Evolutionary conservation across 2,797 vertebrate species (phyloP).

Genomic region (Petrocephalus sullivani): DNA sequence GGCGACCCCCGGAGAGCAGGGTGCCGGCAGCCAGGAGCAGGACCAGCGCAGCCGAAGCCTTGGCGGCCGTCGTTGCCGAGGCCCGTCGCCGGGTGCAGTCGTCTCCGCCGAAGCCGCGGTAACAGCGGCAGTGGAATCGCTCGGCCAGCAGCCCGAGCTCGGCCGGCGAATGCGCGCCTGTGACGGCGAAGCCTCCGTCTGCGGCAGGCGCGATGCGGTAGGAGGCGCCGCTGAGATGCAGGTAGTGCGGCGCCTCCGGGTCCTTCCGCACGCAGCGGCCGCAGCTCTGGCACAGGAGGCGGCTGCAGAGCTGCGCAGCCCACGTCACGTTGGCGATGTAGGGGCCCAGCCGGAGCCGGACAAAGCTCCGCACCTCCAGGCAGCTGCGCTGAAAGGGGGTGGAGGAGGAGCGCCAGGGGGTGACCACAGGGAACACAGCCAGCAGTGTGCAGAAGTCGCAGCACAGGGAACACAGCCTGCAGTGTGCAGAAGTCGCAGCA

Average conservation of each 20-base stretch:
- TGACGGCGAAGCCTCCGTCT: conserved; percentile 53
- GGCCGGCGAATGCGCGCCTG: conserved; percentile 49
- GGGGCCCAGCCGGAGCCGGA: conserved; percentile 57
- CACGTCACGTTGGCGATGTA: conserved; percentile 68
- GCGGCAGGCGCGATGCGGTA: conserved; percentile 50
- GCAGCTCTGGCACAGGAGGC: conserved; percentile 61
- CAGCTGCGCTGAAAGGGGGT: conserved; percentile 56
- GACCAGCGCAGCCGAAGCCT: background rate
- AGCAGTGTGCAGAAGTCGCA: too few species aligned
- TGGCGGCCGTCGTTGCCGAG: conserved; percentile 27
- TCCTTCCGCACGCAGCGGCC: conserved; percentile 56
- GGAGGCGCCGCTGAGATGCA: conserved; percentile 63
- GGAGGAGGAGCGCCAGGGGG: background rate
- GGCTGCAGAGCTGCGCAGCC: conserved; percentile 63
- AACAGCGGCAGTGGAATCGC: conserved; percentile 71
- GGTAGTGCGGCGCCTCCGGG: conserved; percentile 54
- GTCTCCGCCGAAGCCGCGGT: conserved; percentile 62
- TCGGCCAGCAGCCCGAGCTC: conserved; percentile 54
- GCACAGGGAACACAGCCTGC: too few species aligned
- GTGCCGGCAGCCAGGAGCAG: background rate
- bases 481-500: too few species aligned
- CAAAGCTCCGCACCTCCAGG: conserved; percentile 59
- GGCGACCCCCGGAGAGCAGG: background rate
- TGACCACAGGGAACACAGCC: background rate
- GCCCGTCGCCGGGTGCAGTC: conserved; percentile 56